Conservation (phyloP, 2,113 vertebrate genomes). For the Haemorhous mexicanus region DNA sequence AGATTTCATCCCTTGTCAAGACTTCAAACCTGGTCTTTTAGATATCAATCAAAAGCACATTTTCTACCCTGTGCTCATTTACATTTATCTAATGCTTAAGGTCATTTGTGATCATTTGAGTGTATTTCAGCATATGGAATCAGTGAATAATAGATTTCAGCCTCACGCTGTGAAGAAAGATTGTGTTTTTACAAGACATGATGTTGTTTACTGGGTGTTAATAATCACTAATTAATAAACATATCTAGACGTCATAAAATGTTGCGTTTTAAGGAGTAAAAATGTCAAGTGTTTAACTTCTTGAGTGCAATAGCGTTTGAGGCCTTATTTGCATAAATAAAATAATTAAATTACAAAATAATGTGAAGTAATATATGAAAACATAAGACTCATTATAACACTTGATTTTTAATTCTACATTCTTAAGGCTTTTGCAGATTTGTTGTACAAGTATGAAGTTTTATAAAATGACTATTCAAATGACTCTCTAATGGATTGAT, state of each 20-base stretch:
- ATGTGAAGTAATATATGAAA: neutral
- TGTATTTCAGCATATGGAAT: conserved; percentile 85
- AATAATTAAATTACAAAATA: conserved; percentile 58
- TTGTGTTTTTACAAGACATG: conserved; percentile 95
- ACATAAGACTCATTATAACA: neutral
- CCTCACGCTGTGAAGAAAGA: conserved; percentile 88
- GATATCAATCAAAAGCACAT: conserved; percentile 82
- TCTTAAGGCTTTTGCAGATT: neutral
- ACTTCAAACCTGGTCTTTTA: conserved; percentile 77
- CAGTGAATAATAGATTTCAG: conserved; percentile 85
- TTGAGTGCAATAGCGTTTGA: conserved; percentile 40
- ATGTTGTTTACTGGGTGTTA: conserved; percentile 99
- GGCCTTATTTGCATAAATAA: conserved; percentile 52
- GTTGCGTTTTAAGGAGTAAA: conserved; percentile 72
- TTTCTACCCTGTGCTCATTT: conserved; percentile 77
- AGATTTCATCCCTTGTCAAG: conserved; percentile 60
- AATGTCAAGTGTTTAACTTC: conserved; percentile 79
- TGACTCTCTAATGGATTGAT: neutral
- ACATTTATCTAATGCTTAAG: conserved; percentile 88
- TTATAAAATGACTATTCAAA: neutral
- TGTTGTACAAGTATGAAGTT: neutral
- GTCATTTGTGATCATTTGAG: conserved; percentile 90
- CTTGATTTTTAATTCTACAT: neutral
- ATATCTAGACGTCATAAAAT: conserved; percentile 81
- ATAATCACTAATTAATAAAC: conserved; percentile 99